A percentile compares a stretch with the other conserved stretches of the same genome.
phyloP scores from a whole-genome alignment of 2,888 invertebrate genomes.

The Rotaria magnacalcarata region DNA sequence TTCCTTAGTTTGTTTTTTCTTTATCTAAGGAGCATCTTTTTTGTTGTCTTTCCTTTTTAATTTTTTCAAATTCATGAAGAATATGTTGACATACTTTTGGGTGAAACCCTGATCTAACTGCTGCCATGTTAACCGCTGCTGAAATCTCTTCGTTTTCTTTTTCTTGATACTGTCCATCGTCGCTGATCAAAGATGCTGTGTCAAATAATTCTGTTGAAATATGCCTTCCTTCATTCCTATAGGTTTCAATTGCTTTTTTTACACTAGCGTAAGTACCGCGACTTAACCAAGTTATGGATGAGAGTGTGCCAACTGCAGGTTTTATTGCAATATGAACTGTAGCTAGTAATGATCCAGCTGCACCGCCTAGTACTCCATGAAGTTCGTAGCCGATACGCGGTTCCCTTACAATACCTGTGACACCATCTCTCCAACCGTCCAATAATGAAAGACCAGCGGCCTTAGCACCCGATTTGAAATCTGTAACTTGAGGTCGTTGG shows the following conservation, averaged over 20 bases:
- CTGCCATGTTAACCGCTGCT: neutral
- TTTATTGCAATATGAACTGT: neutral
- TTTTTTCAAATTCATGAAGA: neutral
- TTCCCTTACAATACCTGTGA: neutral
- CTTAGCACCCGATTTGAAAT: constrained; percentile 19
- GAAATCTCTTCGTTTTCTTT: neutral
- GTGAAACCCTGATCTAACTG: neutral
- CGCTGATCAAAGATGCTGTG: neutral
- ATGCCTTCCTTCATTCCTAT: neutral
- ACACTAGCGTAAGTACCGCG: constrained; percentile 14
- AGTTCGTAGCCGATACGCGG: constrained; percentile 17
- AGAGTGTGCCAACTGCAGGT: neutral
- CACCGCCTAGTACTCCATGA: neutral
- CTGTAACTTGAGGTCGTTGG: neutral
- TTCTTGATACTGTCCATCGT: neutral
- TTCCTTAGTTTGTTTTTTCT: neutral
- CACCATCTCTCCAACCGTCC: constrained; percentile 13
- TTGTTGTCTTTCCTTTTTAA: neutral
- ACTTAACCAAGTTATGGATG: constrained; percentile 17
- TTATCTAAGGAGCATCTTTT: neutral
- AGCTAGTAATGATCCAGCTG: constrained; percentile 10
- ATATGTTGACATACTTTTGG: neutral
- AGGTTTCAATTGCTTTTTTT: neutral
- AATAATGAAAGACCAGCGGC: neutral
- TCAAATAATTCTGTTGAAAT: constrained; percentile 7